phyloP scores from a whole-genome alignment of 2,888 invertebrate genomes.

The Trissolcus japonicus region DNA sequence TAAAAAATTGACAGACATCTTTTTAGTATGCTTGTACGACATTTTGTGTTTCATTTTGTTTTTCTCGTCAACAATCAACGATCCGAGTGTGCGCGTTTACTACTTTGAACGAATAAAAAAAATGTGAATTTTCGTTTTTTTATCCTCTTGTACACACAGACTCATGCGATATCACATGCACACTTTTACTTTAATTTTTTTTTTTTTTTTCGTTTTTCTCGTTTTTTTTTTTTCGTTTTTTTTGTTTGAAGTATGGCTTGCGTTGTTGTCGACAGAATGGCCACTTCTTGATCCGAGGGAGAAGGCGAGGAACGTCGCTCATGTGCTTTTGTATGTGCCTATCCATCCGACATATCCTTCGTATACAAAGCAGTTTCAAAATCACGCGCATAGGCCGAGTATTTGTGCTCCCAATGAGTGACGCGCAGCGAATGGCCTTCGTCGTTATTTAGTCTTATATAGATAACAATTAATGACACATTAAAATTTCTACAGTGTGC shows the following conservation, averaged over 20 bases:
- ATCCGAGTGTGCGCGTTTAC: constrained; percentile 27
- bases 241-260: constrained; percentile 5
- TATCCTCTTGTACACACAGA: constrained; percentile 10
- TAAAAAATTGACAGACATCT: constrained; percentile 53
- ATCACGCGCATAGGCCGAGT: constrained; percentile 65
- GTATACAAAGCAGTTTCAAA: constrained; percentile 64
- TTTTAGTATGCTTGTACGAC: constrained; percentile 13
- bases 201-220: constrained; percentile 32
- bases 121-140: background rate
- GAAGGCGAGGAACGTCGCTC: background rate
- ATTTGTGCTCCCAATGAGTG: constrained; percentile 60
- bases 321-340: constrained; percentile 9
- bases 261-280: constrained; percentile 5
- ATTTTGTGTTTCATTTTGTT: constrained; percentile 5
- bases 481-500: constrained; percentile 73
- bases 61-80: constrained; percentile 28
- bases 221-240: background rate
- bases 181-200: constrained; percentile 16
- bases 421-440: constrained; percentile 60
- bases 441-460: constrained; percentile 68
- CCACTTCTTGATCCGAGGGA: constrained; percentile 22
- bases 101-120: constrained; percentile 24
- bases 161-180: constrained; percentile 44
- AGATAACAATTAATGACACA: constrained; percentile 74
- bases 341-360: constrained; percentile 48